Percentiles rank a stretch among this genome's conserved stretches.
Conservation (phyloP, 2,113 vertebrate species). For the Gnathonemus longibarbis region DNA sequence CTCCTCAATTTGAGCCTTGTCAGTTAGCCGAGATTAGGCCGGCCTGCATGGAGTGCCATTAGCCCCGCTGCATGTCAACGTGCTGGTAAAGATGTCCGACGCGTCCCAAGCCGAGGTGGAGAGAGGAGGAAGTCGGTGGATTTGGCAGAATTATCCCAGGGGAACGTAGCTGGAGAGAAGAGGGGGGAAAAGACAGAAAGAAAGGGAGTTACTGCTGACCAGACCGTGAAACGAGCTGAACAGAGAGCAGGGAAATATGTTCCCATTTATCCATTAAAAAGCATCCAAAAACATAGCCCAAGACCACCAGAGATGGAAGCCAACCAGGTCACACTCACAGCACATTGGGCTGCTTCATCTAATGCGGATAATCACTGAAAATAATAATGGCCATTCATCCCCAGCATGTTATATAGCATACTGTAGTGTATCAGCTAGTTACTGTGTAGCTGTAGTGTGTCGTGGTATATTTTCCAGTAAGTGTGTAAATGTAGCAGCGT, state of each 20-base stretch:
- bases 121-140: constrained; percentile 67
- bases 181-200: constrained; percentile 36
- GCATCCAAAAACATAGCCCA: constrained; percentile 11
- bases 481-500: not conserved
- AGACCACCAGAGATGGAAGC: not conserved
- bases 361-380: not conserved
- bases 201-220: constrained; percentile 53
- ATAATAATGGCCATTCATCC: not conserved
- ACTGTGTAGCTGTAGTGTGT: not conserved
- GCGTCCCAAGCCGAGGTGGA: constrained; percentile 68
- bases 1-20: constrained; percentile 99
- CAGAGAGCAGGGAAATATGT: constrained; percentile 33
- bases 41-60: constrained; percentile 92
- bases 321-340: constrained; percentile 15
- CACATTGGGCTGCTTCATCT: not conserved
- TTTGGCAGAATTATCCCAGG: constrained; percentile 47
- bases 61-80: constrained; percentile 99
- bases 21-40: constrained; percentile 99
- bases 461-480: not conserved
- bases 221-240: not conserved
- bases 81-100: constrained; percentile 80
- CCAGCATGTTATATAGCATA: not conserved
- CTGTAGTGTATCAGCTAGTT: not conserved
- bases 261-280: constrained; percentile 27
- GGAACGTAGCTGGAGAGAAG: constrained; percentile 27